These are phyloP conservation scores for Drosophila burlai DNA, from an alignment of 1,140 invertebrate species.

Conservation along the genomic window DNA sequence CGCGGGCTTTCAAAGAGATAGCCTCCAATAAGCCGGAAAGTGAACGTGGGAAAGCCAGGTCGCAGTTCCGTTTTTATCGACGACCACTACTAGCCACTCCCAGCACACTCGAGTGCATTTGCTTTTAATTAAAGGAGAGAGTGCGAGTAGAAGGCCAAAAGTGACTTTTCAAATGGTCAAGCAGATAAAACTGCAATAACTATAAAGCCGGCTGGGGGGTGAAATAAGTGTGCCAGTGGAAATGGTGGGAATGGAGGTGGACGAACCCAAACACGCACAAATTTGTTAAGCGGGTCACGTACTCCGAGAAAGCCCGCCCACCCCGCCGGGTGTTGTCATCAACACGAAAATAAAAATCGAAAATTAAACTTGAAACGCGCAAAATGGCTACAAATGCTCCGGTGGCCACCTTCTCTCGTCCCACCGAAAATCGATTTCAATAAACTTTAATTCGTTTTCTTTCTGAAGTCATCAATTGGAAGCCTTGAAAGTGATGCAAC, in stretches of 20 bases:
- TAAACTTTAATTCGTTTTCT: constrained; percentile 73
- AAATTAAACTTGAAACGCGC: constrained; percentile 71
- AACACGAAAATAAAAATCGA: constrained; percentile 80
- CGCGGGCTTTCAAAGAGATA: neutral
- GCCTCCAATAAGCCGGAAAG: neutral
- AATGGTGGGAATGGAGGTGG: constrained; percentile 4
- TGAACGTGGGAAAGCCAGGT: constrained; percentile 52
- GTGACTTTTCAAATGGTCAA: constrained; percentile 74
- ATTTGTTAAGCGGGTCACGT: constrained; percentile 81
- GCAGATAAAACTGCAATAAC: constrained; percentile 80
- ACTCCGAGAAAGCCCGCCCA: constrained; percentile 25
- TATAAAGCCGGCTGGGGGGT: constrained; percentile 65
- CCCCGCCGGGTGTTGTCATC: constrained; percentile 62
- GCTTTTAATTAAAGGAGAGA: constrained; percentile 69
- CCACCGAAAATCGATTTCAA: constrained; percentile 71
- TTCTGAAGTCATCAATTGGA: constrained; percentile 22
- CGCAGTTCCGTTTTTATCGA: constrained; percentile 10
- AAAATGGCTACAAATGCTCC: constrained; percentile 69
- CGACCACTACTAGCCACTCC: constrained; percentile 45
- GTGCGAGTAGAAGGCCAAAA: constrained; percentile 35
- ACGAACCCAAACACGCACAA: constrained; percentile 60
- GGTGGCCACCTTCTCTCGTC: neutral
- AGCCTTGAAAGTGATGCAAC: constrained; percentile 62
- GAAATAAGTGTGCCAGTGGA: constrained; percentile 25
- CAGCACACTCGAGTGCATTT: constrained; percentile 61